Evolutionary conservation across 2,888 invertebrate genomes (phyloP).

Genomic region (Mesorhabditis belari): DNA sequence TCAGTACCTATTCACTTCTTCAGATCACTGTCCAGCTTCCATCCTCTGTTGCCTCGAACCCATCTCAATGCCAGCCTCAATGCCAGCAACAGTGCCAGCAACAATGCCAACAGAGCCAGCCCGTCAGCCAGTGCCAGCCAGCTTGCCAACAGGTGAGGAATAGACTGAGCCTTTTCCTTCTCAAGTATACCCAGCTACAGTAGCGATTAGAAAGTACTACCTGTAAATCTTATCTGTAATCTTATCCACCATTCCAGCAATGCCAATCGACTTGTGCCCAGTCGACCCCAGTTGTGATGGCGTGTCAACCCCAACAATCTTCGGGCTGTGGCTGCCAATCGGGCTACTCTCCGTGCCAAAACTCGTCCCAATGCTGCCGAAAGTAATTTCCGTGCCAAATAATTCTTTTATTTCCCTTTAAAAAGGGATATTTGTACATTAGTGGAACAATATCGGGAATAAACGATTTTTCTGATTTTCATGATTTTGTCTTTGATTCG

Average conservation of each 20-base stretch:
- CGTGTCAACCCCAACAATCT: neutral
- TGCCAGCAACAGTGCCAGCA: slow-evolving; percentile 17
- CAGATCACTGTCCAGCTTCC: neutral
- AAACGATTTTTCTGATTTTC: too few relatives aligned
- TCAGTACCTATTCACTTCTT: neutral
- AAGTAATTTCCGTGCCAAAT: too few relatives aligned
- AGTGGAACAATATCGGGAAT: too few relatives aligned
- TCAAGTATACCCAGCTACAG: neutral
- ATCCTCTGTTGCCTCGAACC: slow-evolving; percentile 3
- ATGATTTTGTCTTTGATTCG: too few relatives aligned
- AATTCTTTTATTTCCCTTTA: too few relatives aligned
- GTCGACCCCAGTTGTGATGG: neutral
- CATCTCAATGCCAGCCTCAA: slow-evolving; percentile 10
- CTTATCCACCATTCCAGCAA: neutral
- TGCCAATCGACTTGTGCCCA: neutral
- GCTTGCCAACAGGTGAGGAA: slow-evolving; percentile 5
- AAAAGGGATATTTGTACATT: too few relatives aligned
- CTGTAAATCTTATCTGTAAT: neutral
- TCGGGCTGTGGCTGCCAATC: neutral
- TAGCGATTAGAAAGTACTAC: neutral
- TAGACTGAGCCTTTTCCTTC: neutral
- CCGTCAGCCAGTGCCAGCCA: slow-evolving; percentile 7
- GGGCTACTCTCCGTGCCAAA: neutral
- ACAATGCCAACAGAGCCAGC: slow-evolving; percentile 10
- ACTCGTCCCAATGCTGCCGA: neutral